Evolutionary conservation across 23 tunicate genomes (phyloP), one percentile per base, ranked within the genome.

Genomic region (Ciona savignyi): DNA sequence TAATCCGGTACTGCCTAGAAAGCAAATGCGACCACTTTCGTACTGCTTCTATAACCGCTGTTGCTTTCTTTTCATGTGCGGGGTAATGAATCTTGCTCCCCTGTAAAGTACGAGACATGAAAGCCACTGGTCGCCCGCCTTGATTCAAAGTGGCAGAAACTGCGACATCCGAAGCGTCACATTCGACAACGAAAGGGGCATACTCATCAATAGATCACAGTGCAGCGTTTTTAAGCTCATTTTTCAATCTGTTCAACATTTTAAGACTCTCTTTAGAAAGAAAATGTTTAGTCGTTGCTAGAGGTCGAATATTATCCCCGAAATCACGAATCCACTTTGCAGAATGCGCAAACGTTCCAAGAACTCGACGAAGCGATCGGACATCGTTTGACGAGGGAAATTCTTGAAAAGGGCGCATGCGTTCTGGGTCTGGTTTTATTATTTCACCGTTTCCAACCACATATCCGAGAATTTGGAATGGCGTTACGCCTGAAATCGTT

Each of bases 111-210:
- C 76, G 76, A 3, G 76, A 35, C 64, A 34, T 35, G 42, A 42
- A 72, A 3, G 76, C 76, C 3, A 72, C 76, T 3, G 76, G 76
- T 11, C 76, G 66, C 24, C 76, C 76, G 6, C 25, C 67, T 72
- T 72, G 76, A 4, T 21, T 25, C 6, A 72, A 67, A 6, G 26
- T 35, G 3, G 76, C 76, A 9, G 76, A 67, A 35, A 72, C 24
- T 26, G 76, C 76, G 25, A 25, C 35, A 23, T 72, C 76, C 24
- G 67, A 34, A 6, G 76, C 76, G 25, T 72, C 76, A 20, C 25
- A 22, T 42, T 72, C 76, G 25, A 72, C 76, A 19, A n/a, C 35
- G 66, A 72, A 72, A 26, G 66, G 76, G 23, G 26, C 25, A 48
- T 25, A n/a, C 11, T 72, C 76, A 23, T 48, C 6, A 42, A 72